These are phyloP conservation scores for Linnaemya tessellans DNA, from an alignment of 2,888 invertebrate genomes.

Conservation along the genomic window DNA sequence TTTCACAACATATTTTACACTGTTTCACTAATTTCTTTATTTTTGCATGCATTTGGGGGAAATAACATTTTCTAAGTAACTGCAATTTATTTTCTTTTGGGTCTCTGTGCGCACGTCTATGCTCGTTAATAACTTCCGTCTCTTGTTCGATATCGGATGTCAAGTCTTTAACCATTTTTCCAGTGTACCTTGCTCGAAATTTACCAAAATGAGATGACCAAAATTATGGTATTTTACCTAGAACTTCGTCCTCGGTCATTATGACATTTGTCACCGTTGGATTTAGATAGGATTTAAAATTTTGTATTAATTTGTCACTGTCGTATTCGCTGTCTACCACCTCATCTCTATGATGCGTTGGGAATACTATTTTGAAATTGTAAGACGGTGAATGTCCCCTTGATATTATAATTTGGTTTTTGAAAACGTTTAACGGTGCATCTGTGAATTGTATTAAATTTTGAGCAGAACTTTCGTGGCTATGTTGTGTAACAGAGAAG, in stretches of 20 bases:
- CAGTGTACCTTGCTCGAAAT: conserved; percentile 18
- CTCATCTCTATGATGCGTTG: conserved; percentile 20
- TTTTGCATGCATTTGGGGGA: too few relatives aligned
- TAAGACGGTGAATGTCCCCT: conserved; percentile 1
- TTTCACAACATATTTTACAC: conserved; percentile 41
- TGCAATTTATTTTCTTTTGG: conserved; percentile 29
- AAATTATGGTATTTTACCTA: conserved; percentile 28
- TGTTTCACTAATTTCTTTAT: conserved; percentile 22
- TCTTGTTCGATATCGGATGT: conserved; percentile 15
- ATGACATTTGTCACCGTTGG: conserved; percentile 10
- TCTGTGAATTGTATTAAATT: conserved; percentile 27
- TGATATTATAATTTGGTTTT: conserved; percentile 2
- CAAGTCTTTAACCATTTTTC: conserved; percentile 28
- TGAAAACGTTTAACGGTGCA: conserved; percentile 23
- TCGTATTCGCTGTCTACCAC: conserved; percentile 3
- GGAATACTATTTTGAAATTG: conserved; percentile 17
- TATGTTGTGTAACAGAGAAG: conserved; percentile 9
- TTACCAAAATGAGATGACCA: conserved; percentile 6
- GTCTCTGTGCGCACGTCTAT: conserved; percentile 26
- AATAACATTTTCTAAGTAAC: conserved; percentile 11
- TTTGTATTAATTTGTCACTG: background rate
- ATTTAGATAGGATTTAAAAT: conserved; percentile 1
- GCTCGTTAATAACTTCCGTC: conserved; percentile 21
- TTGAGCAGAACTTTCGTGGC: background rate
- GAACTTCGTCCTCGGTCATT: conserved; percentile 9